phyloP scores from a whole-genome alignment of 1,140 invertebrate species.

The Onthophagus taurus region DNA sequence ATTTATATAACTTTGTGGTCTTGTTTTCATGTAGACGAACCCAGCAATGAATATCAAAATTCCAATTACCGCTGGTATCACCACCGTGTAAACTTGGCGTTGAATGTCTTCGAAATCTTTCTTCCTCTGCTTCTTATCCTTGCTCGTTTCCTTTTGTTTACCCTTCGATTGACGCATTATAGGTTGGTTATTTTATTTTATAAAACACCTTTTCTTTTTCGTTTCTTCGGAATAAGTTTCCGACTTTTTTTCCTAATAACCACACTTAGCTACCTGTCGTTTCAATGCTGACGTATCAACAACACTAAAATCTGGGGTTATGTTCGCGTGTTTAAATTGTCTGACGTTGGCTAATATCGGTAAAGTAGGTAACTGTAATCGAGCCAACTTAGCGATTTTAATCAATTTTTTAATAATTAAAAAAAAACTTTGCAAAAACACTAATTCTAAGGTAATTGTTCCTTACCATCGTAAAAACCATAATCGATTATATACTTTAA shows the following conservation, averaged over 20 bases:
- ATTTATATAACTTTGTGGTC: slow-evolving; percentile 40
- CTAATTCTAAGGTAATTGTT: too few relatives aligned
- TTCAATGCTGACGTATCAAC: slow-evolving; percentile 10
- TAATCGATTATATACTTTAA: too few relatives aligned
- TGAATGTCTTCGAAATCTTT: slow-evolving; percentile 72
- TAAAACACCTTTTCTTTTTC: background rate
- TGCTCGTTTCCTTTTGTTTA: slow-evolving; percentile 71
- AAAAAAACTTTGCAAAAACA: too few relatives aligned
- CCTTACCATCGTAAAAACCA: too few relatives aligned
- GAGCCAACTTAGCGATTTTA: too few relatives aligned
- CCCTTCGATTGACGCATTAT: slow-evolving; percentile 68
- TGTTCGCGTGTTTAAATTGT: slow-evolving; percentile 7
- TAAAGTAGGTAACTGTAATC: background rate
- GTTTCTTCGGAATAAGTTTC: too few relatives aligned
- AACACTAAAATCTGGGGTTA: slow-evolving; percentile 4
- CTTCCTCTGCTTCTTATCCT: slow-evolving; percentile 72
- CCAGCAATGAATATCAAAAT: slow-evolving; percentile 61
- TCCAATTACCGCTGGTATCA: slow-evolving; percentile 57
- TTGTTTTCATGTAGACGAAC: slow-evolving; percentile 69
- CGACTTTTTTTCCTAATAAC: too few relatives aligned
- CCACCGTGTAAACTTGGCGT: slow-evolving; percentile 63
- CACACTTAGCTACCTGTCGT: background rate
- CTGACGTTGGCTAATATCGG: slow-evolving; percentile 2
- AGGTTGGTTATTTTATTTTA: background rate
- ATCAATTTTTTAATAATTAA: too few relatives aligned